Evolutionary conservation across 2,888 invertebrate genomes (phyloP).

Genomic region (Leptarthrus brevirostris): DNA sequence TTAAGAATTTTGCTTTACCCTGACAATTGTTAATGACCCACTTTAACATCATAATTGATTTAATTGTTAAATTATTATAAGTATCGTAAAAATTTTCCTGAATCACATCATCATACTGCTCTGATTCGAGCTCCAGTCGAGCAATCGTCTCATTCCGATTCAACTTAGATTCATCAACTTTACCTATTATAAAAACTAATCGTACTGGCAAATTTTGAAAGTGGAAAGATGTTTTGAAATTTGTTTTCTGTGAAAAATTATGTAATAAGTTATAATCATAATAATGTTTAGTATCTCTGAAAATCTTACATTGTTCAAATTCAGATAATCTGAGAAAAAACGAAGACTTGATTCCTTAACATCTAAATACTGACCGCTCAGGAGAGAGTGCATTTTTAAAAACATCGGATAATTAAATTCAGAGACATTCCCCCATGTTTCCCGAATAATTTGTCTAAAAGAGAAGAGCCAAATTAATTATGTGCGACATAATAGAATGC

Average conservation of each 20-base stretch:
- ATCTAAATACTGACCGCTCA: conserved; percentile 61
- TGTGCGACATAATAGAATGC: no score
- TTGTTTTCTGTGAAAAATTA: conserved; percentile 34
- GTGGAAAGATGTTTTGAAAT: conserved; percentile 53
- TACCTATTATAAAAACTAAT: conserved; percentile 64
- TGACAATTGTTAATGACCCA: conserved; percentile 78
- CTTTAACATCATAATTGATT: conserved; percentile 86
- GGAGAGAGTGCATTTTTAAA: conserved; percentile 61
- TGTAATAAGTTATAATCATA: no score
- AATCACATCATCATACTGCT: conserved; percentile 79
- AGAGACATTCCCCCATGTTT: conserved; percentile 66
- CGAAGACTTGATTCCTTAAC: conserved; percentile 58
- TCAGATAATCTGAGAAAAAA: conserved; percentile 60
- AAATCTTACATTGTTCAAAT: conserved; percentile 53
- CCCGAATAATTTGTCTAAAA: conserved; percentile 64
- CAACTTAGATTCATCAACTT: conserved; percentile 54
- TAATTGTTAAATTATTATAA: conserved; percentile 87
- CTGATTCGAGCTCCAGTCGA: conserved; percentile 75
- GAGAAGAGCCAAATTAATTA: no score
- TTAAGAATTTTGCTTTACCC: conserved; percentile 73
- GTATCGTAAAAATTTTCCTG: conserved; percentile 86
- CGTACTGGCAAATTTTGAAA: conserved; percentile 57
- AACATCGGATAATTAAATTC: conserved; percentile 65
- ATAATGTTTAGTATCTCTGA: no score
- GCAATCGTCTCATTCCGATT: conserved; percentile 71